Conservation (phyloP, 2,797 vertebrate species). For the Champsocephalus gunnari region DNA sequence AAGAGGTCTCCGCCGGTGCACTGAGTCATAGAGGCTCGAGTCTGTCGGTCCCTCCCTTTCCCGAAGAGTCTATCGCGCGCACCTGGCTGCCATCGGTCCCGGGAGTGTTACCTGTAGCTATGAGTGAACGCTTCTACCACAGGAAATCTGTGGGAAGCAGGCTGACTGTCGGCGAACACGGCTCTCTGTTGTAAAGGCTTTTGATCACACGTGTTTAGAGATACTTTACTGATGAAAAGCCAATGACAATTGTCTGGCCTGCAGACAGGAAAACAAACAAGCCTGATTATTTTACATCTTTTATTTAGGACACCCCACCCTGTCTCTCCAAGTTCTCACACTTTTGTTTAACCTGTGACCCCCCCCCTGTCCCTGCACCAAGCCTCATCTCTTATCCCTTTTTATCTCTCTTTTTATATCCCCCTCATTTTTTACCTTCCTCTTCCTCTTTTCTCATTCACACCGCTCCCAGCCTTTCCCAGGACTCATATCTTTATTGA, state of each 20-base stretch:
- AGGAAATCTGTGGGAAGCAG: slow-evolving; percentile 63
- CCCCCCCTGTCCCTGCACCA: slow-evolving; percentile 1
- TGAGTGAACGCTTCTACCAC: slow-evolving; percentile 68
- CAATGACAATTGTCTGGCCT: slow-evolving; percentile 24
- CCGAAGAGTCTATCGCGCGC: slow-evolving; percentile 79
- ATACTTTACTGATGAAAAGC: slow-evolving; percentile 46
- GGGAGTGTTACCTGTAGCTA: slow-evolving; percentile 87
- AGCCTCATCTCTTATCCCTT: slow-evolving; percentile 45
- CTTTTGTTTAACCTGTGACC: slow-evolving; percentile 1
- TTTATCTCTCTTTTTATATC: slow-evolving; percentile 55
- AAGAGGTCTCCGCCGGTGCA: slow-evolving; percentile 82
- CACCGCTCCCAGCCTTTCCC: slow-evolving; percentile 73
- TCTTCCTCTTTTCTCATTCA: slow-evolving; percentile 76
- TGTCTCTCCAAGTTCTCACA: slow-evolving; percentile 4
- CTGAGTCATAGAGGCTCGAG: slow-evolving; percentile 82
- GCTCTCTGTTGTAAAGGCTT: slow-evolving; percentile 45
- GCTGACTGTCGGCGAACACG: slow-evolving; percentile 35
- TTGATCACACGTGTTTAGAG: slow-evolving; percentile 50
- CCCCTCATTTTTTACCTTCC: slow-evolving; percentile 53
- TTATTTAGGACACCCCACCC: slow-evolving; percentile 12
- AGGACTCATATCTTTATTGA: slow-evolving; percentile 93
- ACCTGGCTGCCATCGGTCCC: slow-evolving; percentile 89
- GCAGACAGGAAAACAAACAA: slow-evolving; percentile 48
- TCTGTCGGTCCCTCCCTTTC: slow-evolving; percentile 62
- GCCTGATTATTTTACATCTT: slow-evolving; percentile 10